phyloP scores from a whole-genome alignment of 2,113 vertebrate species.

The Gymnogyps californianus region DNA sequence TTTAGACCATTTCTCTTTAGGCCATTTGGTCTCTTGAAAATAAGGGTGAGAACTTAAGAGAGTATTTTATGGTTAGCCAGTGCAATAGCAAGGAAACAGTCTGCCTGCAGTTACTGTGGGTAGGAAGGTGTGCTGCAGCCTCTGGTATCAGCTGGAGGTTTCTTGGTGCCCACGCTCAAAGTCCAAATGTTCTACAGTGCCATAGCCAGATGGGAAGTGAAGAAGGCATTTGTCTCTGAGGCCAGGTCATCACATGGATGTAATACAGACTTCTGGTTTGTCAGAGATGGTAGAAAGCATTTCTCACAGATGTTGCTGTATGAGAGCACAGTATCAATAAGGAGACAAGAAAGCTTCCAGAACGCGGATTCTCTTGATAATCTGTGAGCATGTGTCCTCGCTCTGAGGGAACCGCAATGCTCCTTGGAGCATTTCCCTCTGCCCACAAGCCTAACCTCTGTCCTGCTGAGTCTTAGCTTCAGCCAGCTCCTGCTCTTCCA shows the following conservation, averaged over 20 bases:
- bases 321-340: background rate
- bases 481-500: constrained; percentile 61
- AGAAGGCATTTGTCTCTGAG: background rate
- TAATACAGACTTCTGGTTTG: background rate
- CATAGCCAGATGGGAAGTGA: background rate
- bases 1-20: background rate
- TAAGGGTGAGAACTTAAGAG: background rate
- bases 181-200: background rate
- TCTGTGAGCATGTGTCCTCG: background rate
- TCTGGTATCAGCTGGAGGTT: background rate
- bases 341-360: background rate
- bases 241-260: background rate
- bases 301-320: background rate
- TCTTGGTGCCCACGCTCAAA: background rate
- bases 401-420: background rate
- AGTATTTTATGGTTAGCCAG: background rate
- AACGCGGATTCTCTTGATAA: background rate
- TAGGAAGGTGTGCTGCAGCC: background rate
- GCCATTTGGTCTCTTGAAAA: background rate
- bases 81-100: background rate
- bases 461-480: constrained; percentile 12
- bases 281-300: background rate
- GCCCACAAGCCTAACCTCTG: constrained; percentile 16
- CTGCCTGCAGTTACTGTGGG: background rate
- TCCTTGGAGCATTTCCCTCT: constrained; percentile 20